These are phyloP conservation scores for Bambusicola thoracicus DNA, from an alignment of 2,113 vertebrate species.

Conservation along the genomic window DNA sequence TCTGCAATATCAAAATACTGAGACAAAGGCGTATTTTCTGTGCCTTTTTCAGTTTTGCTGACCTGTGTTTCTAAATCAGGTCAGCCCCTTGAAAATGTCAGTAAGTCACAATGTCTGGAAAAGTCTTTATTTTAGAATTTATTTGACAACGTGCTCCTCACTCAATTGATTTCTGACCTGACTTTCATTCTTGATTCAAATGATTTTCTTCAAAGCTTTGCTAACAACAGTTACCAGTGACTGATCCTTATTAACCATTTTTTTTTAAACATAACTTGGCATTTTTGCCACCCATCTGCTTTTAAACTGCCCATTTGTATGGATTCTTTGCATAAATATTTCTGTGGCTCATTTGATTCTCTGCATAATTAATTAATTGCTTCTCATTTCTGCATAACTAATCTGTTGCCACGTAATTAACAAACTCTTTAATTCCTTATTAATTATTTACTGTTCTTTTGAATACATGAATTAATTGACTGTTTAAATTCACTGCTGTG, in stretches of 20 bases:
- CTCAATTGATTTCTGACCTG: conserved; percentile 23
- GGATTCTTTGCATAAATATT: conserved; percentile 62
- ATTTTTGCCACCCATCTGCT: conserved; percentile 56
- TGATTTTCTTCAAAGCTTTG: conserved; percentile 33
- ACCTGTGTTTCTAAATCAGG: background rate
- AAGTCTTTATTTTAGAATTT: background rate
- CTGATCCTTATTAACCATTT: conserved; percentile 4
- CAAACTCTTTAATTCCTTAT: conserved; percentile 66
- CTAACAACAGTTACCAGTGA: conserved; percentile 16
- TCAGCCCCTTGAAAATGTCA: background rate
- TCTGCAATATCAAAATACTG: background rate
- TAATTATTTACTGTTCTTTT: conserved; percentile 70
- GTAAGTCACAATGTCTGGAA: background rate
- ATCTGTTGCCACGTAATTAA: conserved; percentile 66
- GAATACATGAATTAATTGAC: conserved; percentile 68
- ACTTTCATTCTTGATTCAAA: conserved; percentile 10
- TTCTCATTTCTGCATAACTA: conserved; percentile 65
- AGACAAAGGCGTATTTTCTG: background rate
- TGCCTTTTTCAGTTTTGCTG: background rate
- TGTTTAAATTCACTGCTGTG: conserved; percentile 51
- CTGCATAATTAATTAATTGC: conserved; percentile 72
- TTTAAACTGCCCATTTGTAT: conserved; percentile 57
- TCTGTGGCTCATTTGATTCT: conserved; percentile 69
- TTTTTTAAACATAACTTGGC: background rate
- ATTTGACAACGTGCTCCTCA: conserved; percentile 8